Evolutionary conservation across 2,797 vertebrate genomes (phyloP), one percentile per base, ranked within the genome.

Genomic region (Otolemur crassicaudatus): DNA sequence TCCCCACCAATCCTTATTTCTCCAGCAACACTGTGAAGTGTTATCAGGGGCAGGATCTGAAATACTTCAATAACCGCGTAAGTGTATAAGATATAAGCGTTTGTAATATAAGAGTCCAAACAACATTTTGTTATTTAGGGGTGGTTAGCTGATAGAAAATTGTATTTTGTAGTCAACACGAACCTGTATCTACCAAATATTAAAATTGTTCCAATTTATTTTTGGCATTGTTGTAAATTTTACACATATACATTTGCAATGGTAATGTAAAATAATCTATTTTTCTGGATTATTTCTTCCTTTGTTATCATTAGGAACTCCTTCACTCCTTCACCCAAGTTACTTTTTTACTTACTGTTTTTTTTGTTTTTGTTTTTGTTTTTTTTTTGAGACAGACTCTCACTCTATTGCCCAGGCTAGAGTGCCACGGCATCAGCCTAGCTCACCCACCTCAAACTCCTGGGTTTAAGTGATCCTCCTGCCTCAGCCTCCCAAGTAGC

Each of bases 271-370:
- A 96, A 90, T 60, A 11, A 73, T 67, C 5, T 34, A 77, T 43
- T 81, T 94, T 85, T 81, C 83, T 67, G 91, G 25, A 80, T 77
- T 53, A 56, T 87, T 88, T 87, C 40, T 87, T 92, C 31, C 22
- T 70, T 88, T 89, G 81, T 83, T 90, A 63, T 95, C 90, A 76
- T 67, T 86, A 85, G 69, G 90, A 95, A 92, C 27, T 75, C 5
- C 6, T 94, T 80, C 27, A 92, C 27, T 75, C 5, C 6, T 94
- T 80, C 27, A 40, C 20, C 37, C 22, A 61, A 77, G 22, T 70
- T 82, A 87, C 7, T 80, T 87, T 94, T 81, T 69, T 92, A 53
- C 14, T 49, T 49, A 49, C 13, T 49, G 49, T 16, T 49, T 70
- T 82, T 83, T 94, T 81, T 67, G 87, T 87, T 63, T 84, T 16